Base-by-base conservation (phyloP, 2,797 vertebrate genomes). In the Limosa lapponica region DNA sequence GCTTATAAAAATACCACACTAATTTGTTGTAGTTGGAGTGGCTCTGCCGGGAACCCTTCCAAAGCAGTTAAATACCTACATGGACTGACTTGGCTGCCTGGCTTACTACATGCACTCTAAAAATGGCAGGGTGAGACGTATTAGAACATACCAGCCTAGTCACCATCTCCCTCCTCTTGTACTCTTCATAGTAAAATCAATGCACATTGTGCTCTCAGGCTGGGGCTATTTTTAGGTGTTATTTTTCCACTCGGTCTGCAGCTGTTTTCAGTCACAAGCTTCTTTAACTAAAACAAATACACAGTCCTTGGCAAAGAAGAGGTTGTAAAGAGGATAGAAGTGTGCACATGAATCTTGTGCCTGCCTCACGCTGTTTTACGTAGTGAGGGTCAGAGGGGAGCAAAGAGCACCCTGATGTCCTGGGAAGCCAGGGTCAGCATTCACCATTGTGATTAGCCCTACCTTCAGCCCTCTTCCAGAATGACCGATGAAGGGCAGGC, bases 181-280 rank as follows among this genome's bases (percentile, higher is more conserved):
- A 86, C 81, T 91, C 93, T 95, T 91, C 95, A 92, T 96, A 97
- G 94, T 95, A 90, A 95, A 97, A 95, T 96, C 91, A 91, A 95
- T 46, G 90, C 48, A 94, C 95, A 93, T 94, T 96, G 97, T 97
- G 96, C 97, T 97, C 97, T 93, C 67, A 94, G 92, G 91, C 46
- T 39, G 86, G 71, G 66, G 93, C 96, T 98, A 97, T 96, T 98
- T 97, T 96, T 98, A 98, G 97, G 96, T 96, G 94, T 78, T 96
- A 91, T 96, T 98, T 97, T 97, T 96, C 93, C 97, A 97, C 95
- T 96, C 34, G 90, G 97, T 97, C 96, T 97, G 94, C 96, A 97
- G 97, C 97, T 98, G 97, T 97, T 97, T 98, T 96, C 94, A 97
- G 97, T 98, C 97, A 97, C 96, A 97, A 97, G 96, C 94, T 94